phyloP scores from a whole-genome alignment of 2,888 invertebrate species.

The Agrochola lota region DNA sequence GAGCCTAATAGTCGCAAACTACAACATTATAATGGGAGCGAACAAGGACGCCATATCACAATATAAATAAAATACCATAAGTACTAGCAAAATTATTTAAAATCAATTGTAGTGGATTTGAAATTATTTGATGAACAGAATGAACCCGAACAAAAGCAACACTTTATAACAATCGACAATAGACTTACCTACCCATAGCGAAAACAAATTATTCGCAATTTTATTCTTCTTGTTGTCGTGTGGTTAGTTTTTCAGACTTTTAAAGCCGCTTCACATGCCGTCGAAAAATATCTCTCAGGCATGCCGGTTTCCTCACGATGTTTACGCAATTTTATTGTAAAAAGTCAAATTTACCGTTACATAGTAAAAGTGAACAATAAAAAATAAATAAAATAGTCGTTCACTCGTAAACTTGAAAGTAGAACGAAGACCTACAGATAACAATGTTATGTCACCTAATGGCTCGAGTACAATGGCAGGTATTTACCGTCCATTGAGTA shows the following conservation, averaged over 20 bases:
- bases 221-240: background rate
- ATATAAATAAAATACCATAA: no score
- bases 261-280: no score
- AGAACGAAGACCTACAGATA: constrained; percentile 42
- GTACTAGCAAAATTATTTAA: no score
- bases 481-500: constrained; percentile 1
- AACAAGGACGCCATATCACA: no score
- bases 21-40: no score
- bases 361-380: constrained; percentile 38
- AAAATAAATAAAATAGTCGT: constrained; percentile 15
- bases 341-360: constrained; percentile 20
- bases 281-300: no score
- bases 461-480: constrained; percentile 6
- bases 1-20: no score
- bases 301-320: no score
- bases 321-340: constrained; percentile 14
- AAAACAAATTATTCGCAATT: constrained; percentile 1
- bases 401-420: constrained; percentile 51
- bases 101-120: background rate
- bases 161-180: background rate
- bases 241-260: no score
- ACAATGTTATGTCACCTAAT: constrained; percentile 49
- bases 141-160: background rate
- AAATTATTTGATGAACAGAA: background rate
- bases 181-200: background rate